Conservation (phyloP, 2,888 invertebrate genomes). For the Kryphioiulus occultus region DNA sequence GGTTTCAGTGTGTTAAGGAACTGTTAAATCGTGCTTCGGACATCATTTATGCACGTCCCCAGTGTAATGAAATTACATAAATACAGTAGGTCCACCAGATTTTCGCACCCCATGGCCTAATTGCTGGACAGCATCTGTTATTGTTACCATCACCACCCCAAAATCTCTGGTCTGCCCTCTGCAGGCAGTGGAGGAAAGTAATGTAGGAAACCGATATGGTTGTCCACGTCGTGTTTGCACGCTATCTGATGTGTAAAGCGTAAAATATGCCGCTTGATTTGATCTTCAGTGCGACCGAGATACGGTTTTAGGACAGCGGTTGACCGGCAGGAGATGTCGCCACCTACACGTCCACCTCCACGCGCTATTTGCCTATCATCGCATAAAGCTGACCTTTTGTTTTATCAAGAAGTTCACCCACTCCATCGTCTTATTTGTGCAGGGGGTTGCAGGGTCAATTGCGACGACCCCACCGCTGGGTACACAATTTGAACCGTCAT, state of each 20-base stretch:
- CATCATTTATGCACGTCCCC: no score
- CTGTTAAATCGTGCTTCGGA: no score
- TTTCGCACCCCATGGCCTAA: background rate
- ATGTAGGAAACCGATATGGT: background rate
- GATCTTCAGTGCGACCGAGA: background rate
- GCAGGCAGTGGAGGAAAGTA: background rate
- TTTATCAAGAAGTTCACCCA: slow-evolving; percentile 18
- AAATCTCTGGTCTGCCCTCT: background rate
- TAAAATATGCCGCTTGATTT: background rate
- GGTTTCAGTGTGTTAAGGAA: no score
- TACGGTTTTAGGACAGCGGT: background rate
- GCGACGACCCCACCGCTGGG: background rate
- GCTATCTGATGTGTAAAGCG: slow-evolving; percentile 10
- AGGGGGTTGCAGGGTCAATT: background rate
- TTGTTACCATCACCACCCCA: background rate
- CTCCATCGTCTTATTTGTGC: background rate
- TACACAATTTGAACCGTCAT: background rate
- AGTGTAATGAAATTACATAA: no score
- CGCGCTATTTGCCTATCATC: background rate
- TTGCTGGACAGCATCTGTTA: background rate
- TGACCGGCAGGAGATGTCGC: slow-evolving; percentile 30
- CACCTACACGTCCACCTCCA: background rate
- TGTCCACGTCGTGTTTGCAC: background rate
- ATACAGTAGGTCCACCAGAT: no score
- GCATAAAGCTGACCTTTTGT: background rate